Evolutionary conservation across 2,113 vertebrate species (phyloP).

Genomic region (Bubo bubo): DNA sequence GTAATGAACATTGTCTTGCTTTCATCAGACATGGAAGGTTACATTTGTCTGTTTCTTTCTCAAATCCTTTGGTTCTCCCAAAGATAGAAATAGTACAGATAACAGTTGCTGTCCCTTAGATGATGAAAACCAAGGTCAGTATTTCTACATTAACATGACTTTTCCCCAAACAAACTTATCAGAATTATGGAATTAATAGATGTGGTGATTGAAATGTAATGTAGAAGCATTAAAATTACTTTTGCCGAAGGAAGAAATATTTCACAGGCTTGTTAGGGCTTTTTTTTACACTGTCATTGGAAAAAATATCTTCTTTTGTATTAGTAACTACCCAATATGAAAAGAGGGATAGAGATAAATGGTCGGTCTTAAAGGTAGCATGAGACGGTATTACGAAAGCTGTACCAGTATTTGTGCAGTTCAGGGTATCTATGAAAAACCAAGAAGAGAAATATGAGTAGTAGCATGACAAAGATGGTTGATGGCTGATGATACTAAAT

Average conservation of each 20-base stretch:
- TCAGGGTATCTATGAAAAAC: neutral
- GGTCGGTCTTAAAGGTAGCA: neutral
- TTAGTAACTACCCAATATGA: neutral
- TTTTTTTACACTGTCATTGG: neutral
- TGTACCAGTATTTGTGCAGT: neutral
- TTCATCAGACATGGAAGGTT: neutral
- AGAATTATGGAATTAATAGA: neutral
- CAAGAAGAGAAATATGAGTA: neutral
- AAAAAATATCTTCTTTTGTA: neutral
- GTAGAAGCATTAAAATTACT: neutral
- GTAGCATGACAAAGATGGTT: neutral
- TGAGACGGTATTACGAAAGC: neutral
- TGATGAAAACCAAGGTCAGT: neutral
- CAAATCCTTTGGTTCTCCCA: rapidly evolving
- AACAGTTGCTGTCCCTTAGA: neutral
- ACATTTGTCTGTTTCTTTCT: neutral
- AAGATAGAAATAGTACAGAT: neutral
- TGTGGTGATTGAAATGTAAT: neutral
- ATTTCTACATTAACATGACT: neutral
- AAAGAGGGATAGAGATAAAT: neutral
- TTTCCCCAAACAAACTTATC: neutral
- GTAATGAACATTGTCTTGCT: neutral
- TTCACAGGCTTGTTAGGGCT: neutral
- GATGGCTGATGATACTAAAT: neutral
- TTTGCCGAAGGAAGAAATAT: neutral